Evolutionary conservation across 2,888 invertebrate genomes (phyloP), one percentile per base, ranked within the genome.

Genomic region (Oxyscelio sp.): DNA sequence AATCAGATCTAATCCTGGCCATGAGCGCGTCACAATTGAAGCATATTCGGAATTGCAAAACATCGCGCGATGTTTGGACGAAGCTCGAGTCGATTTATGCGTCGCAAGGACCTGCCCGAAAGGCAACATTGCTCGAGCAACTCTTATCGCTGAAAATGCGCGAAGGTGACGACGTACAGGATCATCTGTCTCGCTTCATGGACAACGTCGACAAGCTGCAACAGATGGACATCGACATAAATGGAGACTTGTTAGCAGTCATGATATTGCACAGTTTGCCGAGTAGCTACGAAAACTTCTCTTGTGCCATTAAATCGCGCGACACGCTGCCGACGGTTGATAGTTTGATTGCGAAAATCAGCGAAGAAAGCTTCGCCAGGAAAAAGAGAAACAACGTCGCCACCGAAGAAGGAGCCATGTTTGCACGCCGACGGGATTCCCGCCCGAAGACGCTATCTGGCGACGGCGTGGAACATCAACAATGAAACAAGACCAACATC

Each of bases 141-240:
- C 9, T 48, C 4, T 19, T 48, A 8, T 48, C 11, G 1, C 19
- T 19, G 19, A 48, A 48, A 19, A 19, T 48, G 9, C 45, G 9
- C 6, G 45, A 48, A 13, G 45, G 11, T 6, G 6, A 13, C 6
- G 19, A 15, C n/a, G n/a, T 40, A 0, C 13, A 9, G 1, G 40
- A 40, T 3, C n/a, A 40, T n/a, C 2, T 93, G 4, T 86, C 86
- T 2, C 45, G 11, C 0, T 48, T 19, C 45, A 48, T 48, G 21
- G 45, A 48, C 5, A 17, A 2, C 1, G 45, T 48, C 1, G 19
- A 6, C 5, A 48, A 48, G 19, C 9, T 48, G 15, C 43, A 19
- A 2, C 19, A 24, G 87, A 92, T 92, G 86, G 89, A 87, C 1
- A 58, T 81, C 0, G 78, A 58, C 0, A 78, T 86, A 0, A 45